Conservation (phyloP, 2,113 vertebrate species). For the Lutjanus erythropterus region DNA sequence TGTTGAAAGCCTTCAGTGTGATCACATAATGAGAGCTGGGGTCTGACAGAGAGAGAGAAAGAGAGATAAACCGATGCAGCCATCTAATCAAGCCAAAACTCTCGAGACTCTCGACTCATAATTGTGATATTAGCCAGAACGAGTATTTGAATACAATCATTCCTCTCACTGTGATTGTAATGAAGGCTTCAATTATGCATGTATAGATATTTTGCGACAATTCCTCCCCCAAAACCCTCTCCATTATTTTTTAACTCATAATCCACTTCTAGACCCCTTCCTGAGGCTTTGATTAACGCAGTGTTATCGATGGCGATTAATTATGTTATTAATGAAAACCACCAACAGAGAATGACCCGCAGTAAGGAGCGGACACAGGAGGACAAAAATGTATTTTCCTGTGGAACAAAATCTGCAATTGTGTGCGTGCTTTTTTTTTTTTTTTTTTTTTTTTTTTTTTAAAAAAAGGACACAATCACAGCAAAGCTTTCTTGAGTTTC, state of each 20-base stretch:
- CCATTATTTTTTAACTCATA: neutral
- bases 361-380: neutral
- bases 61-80: constrained; percentile 52
- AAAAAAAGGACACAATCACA: too few species aligned
- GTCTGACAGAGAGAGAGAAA: constrained; percentile 81
- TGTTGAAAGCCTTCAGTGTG: constrained; percentile 97
- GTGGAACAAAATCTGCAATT: neutral
- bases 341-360: neutral
- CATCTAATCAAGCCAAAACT: constrained; percentile 73
- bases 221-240: neutral
- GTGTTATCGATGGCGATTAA: neutral
- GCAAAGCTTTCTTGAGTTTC: neutral
- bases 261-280: constrained; percentile 5
- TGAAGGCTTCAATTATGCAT: constrained; percentile 68
- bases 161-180: constrained; percentile 64
- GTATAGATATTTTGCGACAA: constrained; percentile 27
- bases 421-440: neutral
- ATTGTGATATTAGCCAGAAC: constrained; percentile 67
- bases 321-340: constrained; percentile 7
- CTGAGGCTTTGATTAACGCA: neutral
- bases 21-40: constrained; percentile 98
- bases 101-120: constrained; percentile 64
- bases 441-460: too few species aligned
- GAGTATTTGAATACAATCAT: constrained; percentile 73
- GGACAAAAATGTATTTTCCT: neutral